Evolutionary conservation across 2,113 vertebrate genomes (phyloP).

Genomic region (Tricholaema leucomelas): DNA sequence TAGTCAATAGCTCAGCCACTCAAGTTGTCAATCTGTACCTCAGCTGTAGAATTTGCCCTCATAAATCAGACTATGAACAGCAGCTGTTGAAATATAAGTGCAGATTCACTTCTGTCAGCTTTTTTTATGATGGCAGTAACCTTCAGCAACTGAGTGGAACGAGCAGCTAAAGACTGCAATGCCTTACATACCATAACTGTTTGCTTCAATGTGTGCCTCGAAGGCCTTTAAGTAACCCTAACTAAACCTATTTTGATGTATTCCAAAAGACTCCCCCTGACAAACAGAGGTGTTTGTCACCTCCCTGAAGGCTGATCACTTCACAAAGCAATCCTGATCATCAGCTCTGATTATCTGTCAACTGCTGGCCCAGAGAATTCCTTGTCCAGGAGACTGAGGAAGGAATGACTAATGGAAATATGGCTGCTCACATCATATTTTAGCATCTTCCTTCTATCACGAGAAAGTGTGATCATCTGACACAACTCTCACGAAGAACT

Average conservation of each 20-base stretch:
- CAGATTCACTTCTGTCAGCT: constrained; percentile 2
- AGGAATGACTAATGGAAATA: not conserved
- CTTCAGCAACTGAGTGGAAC: not conserved
- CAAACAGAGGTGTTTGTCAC: not conserved
- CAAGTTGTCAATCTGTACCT: not conserved
- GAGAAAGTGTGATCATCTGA: rapidly evolving
- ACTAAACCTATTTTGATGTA: not conserved
- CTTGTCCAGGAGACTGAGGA: not conserved
- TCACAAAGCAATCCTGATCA: not conserved
- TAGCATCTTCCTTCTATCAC: not conserved
- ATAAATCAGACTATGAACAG: not conserved
- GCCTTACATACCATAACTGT: not conserved
- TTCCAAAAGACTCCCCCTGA: not conserved
- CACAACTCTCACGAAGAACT: rapidly evolving
- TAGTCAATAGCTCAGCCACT: not conserved
- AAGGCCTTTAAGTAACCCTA: not conserved
- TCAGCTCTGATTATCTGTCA: not conserved
- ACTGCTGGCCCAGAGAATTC: not conserved
- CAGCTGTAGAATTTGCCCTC: not conserved
- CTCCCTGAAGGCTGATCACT: not conserved
- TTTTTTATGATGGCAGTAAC: not conserved
- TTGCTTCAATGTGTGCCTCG: not conserved
- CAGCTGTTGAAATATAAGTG: not conserved
- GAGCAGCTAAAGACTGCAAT: not conserved
- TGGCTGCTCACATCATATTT: not conserved